Percentiles rank a stretch among this genome's conserved stretches.
Conservation (phyloP, 2,113 vertebrate species). For the Pongo pygmaeus region DNA sequence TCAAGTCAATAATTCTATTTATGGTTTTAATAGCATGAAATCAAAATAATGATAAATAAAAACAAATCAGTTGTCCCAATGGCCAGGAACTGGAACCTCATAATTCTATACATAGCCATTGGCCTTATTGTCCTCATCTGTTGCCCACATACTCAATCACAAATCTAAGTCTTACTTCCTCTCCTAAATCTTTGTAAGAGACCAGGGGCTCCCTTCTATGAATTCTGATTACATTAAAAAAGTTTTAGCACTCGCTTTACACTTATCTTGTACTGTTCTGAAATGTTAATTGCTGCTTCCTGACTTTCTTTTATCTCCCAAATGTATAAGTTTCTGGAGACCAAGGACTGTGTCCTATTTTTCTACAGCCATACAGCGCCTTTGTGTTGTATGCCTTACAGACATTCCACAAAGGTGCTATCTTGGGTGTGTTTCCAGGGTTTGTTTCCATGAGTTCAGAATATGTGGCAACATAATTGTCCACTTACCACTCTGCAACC, state of each 20-base stretch:
- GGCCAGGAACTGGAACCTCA: conserved; percentile 45
- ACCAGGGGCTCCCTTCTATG: background rate
- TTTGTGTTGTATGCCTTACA: background rate
- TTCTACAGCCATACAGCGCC: rapidly evolving
- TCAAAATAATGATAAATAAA: conserved; percentile 46
- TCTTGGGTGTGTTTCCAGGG: background rate
- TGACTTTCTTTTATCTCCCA: background rate
- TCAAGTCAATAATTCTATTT: background rate
- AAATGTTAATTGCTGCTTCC: background rate
- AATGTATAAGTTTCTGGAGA: background rate
- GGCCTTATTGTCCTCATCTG: background rate
- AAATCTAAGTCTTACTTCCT: background rate
- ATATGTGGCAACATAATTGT: background rate
- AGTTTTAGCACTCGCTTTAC: background rate
- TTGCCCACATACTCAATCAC: background rate
- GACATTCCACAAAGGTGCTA: background rate
- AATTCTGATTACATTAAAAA: background rate
- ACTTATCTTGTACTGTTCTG: background rate
- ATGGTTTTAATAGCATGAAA: conserved; percentile 40
- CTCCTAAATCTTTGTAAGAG: background rate
- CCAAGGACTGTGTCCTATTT: background rate
- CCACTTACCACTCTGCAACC: background rate
- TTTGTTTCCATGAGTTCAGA: background rate
- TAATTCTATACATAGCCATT: conserved; percentile 15
- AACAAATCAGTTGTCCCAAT: conserved; percentile 4